Conservation (phyloP, 2,797 vertebrate genomes). For the Sphenodon punctatus region DNA sequence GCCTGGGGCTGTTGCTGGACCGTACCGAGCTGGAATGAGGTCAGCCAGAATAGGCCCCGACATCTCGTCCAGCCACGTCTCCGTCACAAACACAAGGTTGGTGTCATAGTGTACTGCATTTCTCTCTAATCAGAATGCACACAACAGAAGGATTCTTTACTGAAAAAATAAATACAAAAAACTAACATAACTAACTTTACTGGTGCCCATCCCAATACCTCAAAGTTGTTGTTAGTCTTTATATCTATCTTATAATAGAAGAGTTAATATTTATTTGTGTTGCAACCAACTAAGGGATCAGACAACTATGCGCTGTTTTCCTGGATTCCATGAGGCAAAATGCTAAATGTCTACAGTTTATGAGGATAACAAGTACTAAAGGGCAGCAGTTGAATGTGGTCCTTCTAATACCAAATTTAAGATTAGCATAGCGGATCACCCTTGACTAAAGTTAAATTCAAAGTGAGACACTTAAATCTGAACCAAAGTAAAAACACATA, state of each 20-base stretch:
- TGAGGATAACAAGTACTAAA: slow-evolving; percentile 23
- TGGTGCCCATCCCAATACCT: background rate
- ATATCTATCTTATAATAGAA: background rate
- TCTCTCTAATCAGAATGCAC: background rate
- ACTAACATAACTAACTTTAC: background rate
- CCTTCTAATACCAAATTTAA: slow-evolving; percentile 18
- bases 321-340: slow-evolving; percentile 24
- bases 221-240: slow-evolving; percentile 4
- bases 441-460: slow-evolving; percentile 39
- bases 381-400: slow-evolving; percentile 27
- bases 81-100: too few relatives aligned
- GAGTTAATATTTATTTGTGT: slow-evolving; percentile 26
- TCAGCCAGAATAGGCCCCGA: too few relatives aligned
- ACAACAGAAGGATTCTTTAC: background rate
- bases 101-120: too few relatives aligned
- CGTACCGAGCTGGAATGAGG: too few relatives aligned
- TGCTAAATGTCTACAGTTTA: slow-evolving; percentile 35
- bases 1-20: too few relatives aligned
- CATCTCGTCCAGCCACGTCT: too few relatives aligned
- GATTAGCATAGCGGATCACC: slow-evolving; percentile 26
- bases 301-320: background rate
- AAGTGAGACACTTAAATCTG: slow-evolving; percentile 30
- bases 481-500: slow-evolving; percentile 9
- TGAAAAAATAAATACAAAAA: background rate
- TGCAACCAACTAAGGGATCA: background rate